phyloP scores from a whole-genome alignment of 2,797 vertebrate genomes.

The Rhinophrynus dorsalis region DNA sequence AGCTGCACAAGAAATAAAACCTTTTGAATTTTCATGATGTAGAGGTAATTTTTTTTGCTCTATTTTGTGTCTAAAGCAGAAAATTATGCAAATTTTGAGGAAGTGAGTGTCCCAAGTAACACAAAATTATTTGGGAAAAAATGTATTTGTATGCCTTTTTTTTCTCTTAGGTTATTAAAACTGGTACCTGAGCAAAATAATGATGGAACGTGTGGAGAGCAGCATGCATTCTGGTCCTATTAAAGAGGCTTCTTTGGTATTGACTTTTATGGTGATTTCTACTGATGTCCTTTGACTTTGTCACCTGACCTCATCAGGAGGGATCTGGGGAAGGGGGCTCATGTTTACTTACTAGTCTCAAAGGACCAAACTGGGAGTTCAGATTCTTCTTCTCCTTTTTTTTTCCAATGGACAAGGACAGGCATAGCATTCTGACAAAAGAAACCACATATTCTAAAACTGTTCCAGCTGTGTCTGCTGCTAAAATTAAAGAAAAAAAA shows the following conservation, averaged over 20 bases:
- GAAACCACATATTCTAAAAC: conserved; percentile 61
- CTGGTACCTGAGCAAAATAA: conserved; percentile 2
- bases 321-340: conserved; percentile 69
- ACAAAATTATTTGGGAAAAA: background rate
- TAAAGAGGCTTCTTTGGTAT: conserved; percentile 56
- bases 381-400: conserved; percentile 63
- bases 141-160: background rate
- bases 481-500: conserved; percentile 52
- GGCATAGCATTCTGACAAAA: conserved; percentile 64
- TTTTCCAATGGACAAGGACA: conserved; percentile 71
- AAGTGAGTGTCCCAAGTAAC: background rate
- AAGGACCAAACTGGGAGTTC: conserved; percentile 72
- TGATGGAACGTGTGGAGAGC: conserved; percentile 1
- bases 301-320: conserved; percentile 65
- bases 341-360: conserved; percentile 75
- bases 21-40: conserved; percentile 1
- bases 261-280: conserved; percentile 69
- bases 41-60: conserved; percentile 13
- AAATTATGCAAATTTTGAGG: conserved; percentile 20
- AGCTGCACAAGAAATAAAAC: conserved; percentile 8
- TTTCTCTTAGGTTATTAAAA: background rate
- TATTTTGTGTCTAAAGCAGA: conserved; percentile 7
- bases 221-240: conserved; percentile 23
- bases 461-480: conserved; percentile 73
- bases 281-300: conserved; percentile 67